Evolutionary conservation across 2,113 vertebrate species (phyloP), one percentile per base, ranked within the genome.

Genomic region (Gnathonemus longibarbis): DNA sequence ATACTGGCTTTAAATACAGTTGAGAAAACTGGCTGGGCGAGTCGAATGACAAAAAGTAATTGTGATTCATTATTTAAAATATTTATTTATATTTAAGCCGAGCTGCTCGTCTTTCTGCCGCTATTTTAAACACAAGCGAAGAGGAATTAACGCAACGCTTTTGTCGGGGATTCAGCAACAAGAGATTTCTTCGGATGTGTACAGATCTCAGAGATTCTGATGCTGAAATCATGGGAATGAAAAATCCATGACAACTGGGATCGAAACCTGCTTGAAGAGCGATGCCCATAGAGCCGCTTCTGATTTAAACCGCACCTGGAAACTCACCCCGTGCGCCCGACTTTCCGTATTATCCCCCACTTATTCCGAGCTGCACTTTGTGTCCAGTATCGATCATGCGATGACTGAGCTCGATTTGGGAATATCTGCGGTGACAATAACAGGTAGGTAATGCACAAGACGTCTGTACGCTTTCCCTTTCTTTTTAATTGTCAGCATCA

Each of bases 371-470:
- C 92, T 93, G 93, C 94, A 94, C 94, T 95, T 93, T 91, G 89
- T 91, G 90, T 91, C 90, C 93, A 93, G 92, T 91, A 92, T 91
- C 92, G 94, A 96, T 93, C 95, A 96, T 96, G 96, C 95, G 94
- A 96, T 96, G 96, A 96, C 94, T 94, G 94, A 91, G 93, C 90
- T 95, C 93, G 93, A 94, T 93, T 92, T 95, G 94, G 94, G 92
- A 91, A 93, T 93, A 93, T 93, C 93, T 88, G 94, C 93, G 70
- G 90, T 94, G 91, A 94, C 94, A 91, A 93, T 92, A 93, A 93
- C 94, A 96, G 96, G 96, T 96, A 88, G 87, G 87, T 45, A 96
- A 94, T 39, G 62, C 90, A 17, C 9, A 45, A 35, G 48, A 70
- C 88, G 84, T 53, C 0, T 66, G 83, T 13, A 50, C 85, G 90